Base-by-base conservation (phyloP, 2,888 invertebrate genomes). In the Caenorhabditis becei region DNA sequence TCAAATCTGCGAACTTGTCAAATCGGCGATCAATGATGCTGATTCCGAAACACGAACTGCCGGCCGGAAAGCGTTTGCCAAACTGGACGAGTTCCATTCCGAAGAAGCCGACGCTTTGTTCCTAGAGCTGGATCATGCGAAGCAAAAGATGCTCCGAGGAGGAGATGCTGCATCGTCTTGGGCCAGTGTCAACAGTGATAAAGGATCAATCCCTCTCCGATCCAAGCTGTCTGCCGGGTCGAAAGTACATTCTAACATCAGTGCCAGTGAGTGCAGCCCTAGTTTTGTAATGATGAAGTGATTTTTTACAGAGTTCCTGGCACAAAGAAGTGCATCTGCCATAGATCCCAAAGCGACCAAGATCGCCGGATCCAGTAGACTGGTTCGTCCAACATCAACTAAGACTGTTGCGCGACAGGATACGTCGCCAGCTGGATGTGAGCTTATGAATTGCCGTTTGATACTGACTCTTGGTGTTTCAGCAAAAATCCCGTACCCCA, bases 151-250 rank as follows among this genome's bases (percentile, higher is more conserved):
- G 63, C 26, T 78, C 11, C 65, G 78, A 65, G 69, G 70, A 35
- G 67, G 54, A 51, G 78, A 78, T 58, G 78, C 70, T 3, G 71
- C 78, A 14, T 78, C 78, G 26, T 78, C 78, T 18, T 78, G 78
- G 63, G 78, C 78, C 14, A 78, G 78, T 71, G 32, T 78, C 32
- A 78, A 71, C 28, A 65, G 70, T 44, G 78, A 78, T n/a, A 74
- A 28, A 44, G 74, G 74, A 18, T 65, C 74, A 4, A 74, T 74
- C 41, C 74, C 74, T 16, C 49, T 74, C 14, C 37, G 69, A 53
- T 70, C 70, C 1, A 69, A 63, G 37, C 18, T 78, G 23, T 70
- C 70, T 23, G 63, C 70, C 10, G 63, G 70, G 23, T 58, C 78
- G 8, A 70, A 69, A 35, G 67, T 54, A 28, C 62, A 69, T 32